Evolutionary conservation across 2,797 vertebrate genomes (phyloP), one percentile per base, ranked within the genome.

Genomic region (Eulemur coronatus): DNA sequence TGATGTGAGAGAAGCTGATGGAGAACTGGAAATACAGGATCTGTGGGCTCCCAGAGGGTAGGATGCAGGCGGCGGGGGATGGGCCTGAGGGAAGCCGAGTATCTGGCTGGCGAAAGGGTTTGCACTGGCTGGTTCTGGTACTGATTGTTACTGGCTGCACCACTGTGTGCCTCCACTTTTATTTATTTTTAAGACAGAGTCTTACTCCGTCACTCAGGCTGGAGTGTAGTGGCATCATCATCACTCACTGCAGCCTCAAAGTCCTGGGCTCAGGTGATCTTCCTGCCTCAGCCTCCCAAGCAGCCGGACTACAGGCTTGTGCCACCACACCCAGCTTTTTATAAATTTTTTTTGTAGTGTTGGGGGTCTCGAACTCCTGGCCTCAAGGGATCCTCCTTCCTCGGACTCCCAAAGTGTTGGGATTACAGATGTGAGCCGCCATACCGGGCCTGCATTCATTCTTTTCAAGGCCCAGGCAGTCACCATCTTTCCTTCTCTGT

Each of bases 51-150:
- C 11, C n/a, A 20, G n/a, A 22, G 30, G 24, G 46, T 4, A 11
- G 30, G 65, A 24, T 6, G 20, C 2, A 28, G 75, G 65, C 59
- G 41, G 57, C 9, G 65, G n/a, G 24, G 2, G 15, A 73, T 3
- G 50, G 43, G 33, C 24, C n/a, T 2, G 38, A 33, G 46, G 22
- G n/a, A 12, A 61, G 28, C 20, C 7, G 22, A 63, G 11, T 0
- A 0, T 9, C 11, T 43, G 33, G 2, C 20, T 43, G 8, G 13
- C 15, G n/a, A 61, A 48, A 63, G 24, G 57, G 22, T 76, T 72
- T 20, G 24, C 4, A 2, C 3, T 15, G 17, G 0, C 18, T 17
- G 14, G 22, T 13, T 15, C 41, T 17, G 20, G 35, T 6, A 4
- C 52, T 0, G 9, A 14, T 6, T 48, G 33, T 28, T 38, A n/a